These are phyloP conservation scores for Pantherophis vulpinus DNA, from an alignment of 2,797 vertebrate genomes.

Conservation along the genomic window DNA sequence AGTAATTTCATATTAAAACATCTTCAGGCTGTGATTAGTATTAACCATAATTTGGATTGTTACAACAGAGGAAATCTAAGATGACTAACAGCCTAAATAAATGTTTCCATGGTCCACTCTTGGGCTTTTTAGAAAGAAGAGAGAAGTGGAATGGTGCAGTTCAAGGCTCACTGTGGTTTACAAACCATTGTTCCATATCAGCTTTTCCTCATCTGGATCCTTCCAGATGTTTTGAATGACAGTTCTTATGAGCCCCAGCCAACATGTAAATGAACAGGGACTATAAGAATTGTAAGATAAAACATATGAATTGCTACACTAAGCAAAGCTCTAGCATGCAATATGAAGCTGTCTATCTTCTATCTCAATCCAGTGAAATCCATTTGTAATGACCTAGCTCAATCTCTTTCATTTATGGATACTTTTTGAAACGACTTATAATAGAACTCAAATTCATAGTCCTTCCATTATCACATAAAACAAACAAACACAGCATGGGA, in stretches of 20 bases:
- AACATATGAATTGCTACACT: neutral
- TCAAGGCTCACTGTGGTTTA: neutral
- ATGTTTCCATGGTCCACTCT: neutral
- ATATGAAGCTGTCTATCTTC: neutral
- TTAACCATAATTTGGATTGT: neutral
- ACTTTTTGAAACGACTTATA: slow-evolving; percentile 27
- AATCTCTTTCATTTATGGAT: neutral
- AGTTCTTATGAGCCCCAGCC: neutral
- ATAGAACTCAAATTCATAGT: slow-evolving; percentile 37
- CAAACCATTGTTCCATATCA: neutral
- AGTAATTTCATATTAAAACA: neutral
- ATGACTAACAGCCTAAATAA: neutral
- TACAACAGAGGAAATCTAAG: neutral
- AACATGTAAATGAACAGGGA: neutral
- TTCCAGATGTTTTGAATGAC: neutral
- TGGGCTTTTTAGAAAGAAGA: neutral
- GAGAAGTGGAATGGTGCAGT: neutral
- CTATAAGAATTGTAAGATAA: neutral
- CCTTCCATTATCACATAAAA: slow-evolving; percentile 43
- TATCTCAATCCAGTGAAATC: neutral
- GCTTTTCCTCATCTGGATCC: neutral
- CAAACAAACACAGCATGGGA: neutral
- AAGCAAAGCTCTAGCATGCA: neutral
- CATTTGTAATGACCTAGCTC: neutral
- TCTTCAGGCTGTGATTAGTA: neutral